These are phyloP conservation scores for Nyctereutes procyonoides DNA, from an alignment of 2,113 vertebrate genomes.

Conservation along the genomic window DNA sequence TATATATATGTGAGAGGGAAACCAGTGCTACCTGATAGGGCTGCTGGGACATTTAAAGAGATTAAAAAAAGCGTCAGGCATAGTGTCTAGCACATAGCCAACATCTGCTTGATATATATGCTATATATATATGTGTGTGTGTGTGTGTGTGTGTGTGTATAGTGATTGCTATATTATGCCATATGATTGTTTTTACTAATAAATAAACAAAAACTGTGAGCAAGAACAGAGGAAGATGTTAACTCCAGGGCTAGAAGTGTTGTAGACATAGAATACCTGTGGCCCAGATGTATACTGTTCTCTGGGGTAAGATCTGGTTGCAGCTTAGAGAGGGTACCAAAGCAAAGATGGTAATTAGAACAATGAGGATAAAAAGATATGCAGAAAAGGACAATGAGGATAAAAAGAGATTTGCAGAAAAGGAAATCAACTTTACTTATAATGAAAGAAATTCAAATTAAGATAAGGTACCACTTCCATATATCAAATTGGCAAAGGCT, in stretches of 20 bases:
- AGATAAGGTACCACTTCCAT: not conserved
- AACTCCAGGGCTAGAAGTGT: not conserved
- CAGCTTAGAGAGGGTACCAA: conserved; percentile 9
- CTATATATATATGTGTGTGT: too few relatives aligned
- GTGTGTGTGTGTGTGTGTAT: too few relatives aligned
- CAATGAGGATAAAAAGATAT: not conserved
- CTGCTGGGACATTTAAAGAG: not conserved
- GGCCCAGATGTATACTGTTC: conserved; percentile 33
- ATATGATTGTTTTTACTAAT: not conserved
- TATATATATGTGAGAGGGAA: not conserved
- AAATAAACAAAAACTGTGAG: not conserved
- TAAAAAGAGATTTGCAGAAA: not conserved
- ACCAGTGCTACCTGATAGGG: not conserved
- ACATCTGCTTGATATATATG: not conserved
- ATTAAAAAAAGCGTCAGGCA: not conserved
- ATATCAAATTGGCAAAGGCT: not conserved
- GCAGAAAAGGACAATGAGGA: not conserved
- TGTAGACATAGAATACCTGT: not conserved
- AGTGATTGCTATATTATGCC: not conserved
- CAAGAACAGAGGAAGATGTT: not conserved
- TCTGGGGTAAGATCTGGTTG: conserved; percentile 25
- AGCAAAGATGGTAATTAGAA: not conserved
- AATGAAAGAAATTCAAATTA: conserved; percentile 30
- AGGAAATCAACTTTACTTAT: not conserved
- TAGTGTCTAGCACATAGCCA: not conserved